These are phyloP conservation scores for Thera britannica DNA, from an alignment of 2,888 invertebrate genomes.

Conservation along the genomic window DNA sequence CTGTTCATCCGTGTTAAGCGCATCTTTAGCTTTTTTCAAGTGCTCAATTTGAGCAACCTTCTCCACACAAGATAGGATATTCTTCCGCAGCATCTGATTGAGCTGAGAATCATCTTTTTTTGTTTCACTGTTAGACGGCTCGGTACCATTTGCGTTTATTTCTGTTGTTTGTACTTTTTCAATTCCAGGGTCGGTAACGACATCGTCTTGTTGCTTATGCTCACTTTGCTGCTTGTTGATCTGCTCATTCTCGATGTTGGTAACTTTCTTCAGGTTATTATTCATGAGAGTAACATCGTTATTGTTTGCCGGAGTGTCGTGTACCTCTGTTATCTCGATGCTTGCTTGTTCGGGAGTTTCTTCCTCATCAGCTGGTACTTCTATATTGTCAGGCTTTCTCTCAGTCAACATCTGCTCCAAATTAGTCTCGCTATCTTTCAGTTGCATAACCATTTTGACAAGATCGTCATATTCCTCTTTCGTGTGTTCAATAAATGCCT, in stretches of 20 bases:
- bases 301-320: conserved; percentile 51
- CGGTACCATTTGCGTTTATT: conserved; percentile 2
- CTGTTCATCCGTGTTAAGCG: conserved; percentile 62
- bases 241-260: conserved; percentile 79
- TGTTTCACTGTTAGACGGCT: conserved; percentile 53
- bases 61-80: conserved; percentile 76
- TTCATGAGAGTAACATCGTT: conserved; percentile 55
- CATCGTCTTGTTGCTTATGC: conserved; percentile 46
- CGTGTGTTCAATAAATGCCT: conserved; percentile 81
- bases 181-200: conserved; percentile 40
- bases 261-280: conserved; percentile 74
- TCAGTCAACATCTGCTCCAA: conserved; percentile 83
- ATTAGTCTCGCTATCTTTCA: conserved; percentile 89
- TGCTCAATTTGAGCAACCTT: conserved; percentile 77
- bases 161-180: conserved; percentile 28
- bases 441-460: conserved; percentile 87
- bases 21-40: conserved; percentile 68
- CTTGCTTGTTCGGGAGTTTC: conserved; percentile 41
- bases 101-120: conserved; percentile 64
- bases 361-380: conserved; percentile 64
- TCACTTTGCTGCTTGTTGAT: conserved; percentile 71
- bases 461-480: conserved; percentile 86
- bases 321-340: conserved; percentile 42
- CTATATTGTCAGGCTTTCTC: conserved; percentile 66
- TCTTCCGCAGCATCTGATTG: conserved; percentile 70